Evolutionary conservation across 1,140 invertebrate species (phyloP).

Genomic region (Heliconius hewitsoni): DNA sequence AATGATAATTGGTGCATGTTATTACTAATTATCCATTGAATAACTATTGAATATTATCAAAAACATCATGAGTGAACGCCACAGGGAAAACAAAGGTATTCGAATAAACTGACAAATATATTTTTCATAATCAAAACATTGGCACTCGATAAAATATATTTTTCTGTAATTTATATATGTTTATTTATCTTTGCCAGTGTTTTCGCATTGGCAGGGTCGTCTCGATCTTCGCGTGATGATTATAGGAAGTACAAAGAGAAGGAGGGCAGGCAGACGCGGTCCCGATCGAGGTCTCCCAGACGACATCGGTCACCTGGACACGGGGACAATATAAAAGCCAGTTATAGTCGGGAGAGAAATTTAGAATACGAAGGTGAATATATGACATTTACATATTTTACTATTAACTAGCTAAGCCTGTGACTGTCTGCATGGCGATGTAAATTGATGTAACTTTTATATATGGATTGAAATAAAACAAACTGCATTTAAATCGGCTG

Average conservation of each 20-base stretch:
- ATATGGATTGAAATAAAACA: too few relatives aligned
- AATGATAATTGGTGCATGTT: slow-evolving; percentile 10
- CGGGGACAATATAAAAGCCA: slow-evolving; percentile 43
- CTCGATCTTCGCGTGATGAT: slow-evolving; percentile 82
- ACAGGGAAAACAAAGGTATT: slow-evolving; percentile 70
- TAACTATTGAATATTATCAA: slow-evolving; percentile 22
- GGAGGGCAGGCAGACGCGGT: slow-evolving; percentile 48
- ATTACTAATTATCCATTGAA: background rate
- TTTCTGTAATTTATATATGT: slow-evolving; percentile 62
- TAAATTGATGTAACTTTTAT: too few relatives aligned
- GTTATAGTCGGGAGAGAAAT: slow-evolving; percentile 45
- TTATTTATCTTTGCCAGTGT: slow-evolving; percentile 82
- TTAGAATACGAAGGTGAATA: slow-evolving; percentile 46
- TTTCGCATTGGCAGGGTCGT: slow-evolving; percentile 81
- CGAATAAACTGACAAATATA: slow-evolving; percentile 46
- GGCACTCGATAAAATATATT: slow-evolving; percentile 20
- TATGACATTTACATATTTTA: background rate
- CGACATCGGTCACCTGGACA: slow-evolving; percentile 43
- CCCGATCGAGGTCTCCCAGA: slow-evolving; percentile 60
- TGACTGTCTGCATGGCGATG: too few relatives aligned
- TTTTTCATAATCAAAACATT: slow-evolving; percentile 11
- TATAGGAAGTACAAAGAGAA: slow-evolving; percentile 75
- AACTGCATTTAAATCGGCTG: too few relatives aligned
- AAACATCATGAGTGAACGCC: slow-evolving; percentile 63
- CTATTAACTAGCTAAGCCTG: too few relatives aligned